These are phyloP conservation scores for Morone saxatilis DNA, from an alignment of 2,113 vertebrate species.

Conservation along the genomic window DNA sequence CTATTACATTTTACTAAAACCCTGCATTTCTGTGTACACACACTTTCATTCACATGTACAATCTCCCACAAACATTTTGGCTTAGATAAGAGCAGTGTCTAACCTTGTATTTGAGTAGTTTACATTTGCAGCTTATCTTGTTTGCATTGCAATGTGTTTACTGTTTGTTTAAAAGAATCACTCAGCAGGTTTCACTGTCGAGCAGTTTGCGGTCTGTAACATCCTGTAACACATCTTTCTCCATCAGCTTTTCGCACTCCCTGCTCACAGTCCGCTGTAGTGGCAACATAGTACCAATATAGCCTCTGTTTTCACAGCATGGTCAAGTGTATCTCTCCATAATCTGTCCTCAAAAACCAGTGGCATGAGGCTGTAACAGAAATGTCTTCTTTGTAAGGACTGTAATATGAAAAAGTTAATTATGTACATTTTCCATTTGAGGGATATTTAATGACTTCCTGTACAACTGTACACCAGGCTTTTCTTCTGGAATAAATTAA, in stretches of 20 bases:
- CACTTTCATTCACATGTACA: neutral
- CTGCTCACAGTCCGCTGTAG: neutral
- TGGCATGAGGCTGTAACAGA: neutral
- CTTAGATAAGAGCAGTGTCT: conserved; percentile 6
- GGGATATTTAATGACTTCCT: conserved; percentile 43
- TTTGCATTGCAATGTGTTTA: conserved; percentile 29
- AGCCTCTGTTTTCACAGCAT: neutral
- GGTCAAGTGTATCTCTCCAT: neutral
- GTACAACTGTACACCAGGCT: neutral
- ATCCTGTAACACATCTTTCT: conserved; percentile 43
- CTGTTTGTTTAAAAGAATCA: conserved; percentile 12
- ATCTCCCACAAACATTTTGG: conserved; percentile 23
- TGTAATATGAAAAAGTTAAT: conserved; percentile 5
- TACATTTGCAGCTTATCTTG: conserved; percentile 27
- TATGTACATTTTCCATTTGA: conserved; percentile 22
- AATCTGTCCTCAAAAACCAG: neutral
- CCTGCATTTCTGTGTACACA: neutral
- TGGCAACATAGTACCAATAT: conserved; percentile 14
- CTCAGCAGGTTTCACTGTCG: neutral
- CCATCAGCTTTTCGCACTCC: conserved; percentile 36
- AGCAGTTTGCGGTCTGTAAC: conserved; percentile 49
- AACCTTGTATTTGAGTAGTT: conserved; percentile 1
- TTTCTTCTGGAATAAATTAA: conserved; percentile 12
- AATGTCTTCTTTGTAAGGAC: conserved; percentile 2
- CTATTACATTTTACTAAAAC: conserved; percentile 41